phyloP scores from a whole-genome alignment of 2,797 vertebrate genomes.

The Euphonia xanthogaster region DNA sequence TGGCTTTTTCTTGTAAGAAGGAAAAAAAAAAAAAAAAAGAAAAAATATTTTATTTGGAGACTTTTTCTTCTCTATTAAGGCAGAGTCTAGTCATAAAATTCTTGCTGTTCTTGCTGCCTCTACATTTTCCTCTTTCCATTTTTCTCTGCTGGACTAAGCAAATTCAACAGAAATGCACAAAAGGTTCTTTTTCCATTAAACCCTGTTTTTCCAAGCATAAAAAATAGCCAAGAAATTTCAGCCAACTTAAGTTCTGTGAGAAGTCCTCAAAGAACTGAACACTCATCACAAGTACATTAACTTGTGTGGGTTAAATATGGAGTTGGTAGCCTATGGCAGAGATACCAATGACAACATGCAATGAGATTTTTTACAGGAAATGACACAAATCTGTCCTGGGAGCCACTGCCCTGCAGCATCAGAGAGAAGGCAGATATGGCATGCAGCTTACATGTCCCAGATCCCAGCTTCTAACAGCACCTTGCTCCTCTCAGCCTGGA shows the following conservation, averaged over 20 bases:
- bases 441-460: background rate
- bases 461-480: background rate
- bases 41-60: background rate
- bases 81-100: background rate
- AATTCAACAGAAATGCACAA: background rate
- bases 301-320: background rate
- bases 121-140: background rate
- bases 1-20: background rate
- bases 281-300: background rate
- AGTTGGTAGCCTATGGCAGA: background rate
- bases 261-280: background rate
- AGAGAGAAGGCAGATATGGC: background rate
- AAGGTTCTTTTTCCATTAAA: background rate
- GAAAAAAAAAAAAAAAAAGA: accelerated
- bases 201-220: background rate
- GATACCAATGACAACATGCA: background rate
- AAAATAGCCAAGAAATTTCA: background rate
- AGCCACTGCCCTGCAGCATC: background rate
- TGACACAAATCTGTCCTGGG: background rate
- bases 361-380: background rate
- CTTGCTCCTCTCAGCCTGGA: background rate
- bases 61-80: background rate
- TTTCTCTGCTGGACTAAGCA: background rate
- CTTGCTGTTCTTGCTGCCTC: background rate
- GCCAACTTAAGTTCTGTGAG: background rate